phyloP scores from a whole-genome alignment of 2,888 invertebrate genomes.

The Chaetoderma sp. region DNA sequence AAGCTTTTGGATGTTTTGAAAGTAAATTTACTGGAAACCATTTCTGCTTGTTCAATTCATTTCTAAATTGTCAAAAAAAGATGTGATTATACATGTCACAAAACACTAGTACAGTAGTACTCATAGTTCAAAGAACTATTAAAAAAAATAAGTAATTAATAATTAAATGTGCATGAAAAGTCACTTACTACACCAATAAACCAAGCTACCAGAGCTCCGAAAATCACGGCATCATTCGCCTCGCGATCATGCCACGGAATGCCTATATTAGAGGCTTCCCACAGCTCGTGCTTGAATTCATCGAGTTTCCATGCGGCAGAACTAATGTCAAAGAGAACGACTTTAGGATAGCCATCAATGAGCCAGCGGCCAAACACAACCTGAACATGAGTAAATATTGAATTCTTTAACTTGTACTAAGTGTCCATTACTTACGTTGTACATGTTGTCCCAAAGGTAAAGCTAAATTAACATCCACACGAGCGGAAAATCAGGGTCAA shows the following conservation, averaged over 20 bases:
- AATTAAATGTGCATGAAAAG: background rate
- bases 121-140: too few relatives aligned
- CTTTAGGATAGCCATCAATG: constrained; percentile 99
- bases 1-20: too few relatives aligned
- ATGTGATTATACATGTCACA: background rate
- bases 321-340: constrained; percentile 96
- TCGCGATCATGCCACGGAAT: constrained; percentile 94
- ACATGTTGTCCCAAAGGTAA: too few relatives aligned
- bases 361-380: constrained; percentile 97
- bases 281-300: constrained; percentile 93
- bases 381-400: constrained; percentile 69
- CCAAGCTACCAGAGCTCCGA: constrained; percentile 94
- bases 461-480: too few relatives aligned
- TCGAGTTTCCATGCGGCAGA: constrained; percentile 96
- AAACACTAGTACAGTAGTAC: too few relatives aligned
- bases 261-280: constrained; percentile 87
- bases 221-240: constrained; percentile 95
- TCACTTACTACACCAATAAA: constrained; percentile 84
- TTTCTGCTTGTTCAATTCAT: background rate
- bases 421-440: background rate
- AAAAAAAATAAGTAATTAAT: too few relatives aligned
- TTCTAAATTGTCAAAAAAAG: background rate
- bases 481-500: background rate
- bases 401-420: background rate
- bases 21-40: too few relatives aligned